A percentile compares a stretch with the other conserved stretches of the same genome.
Evolutionary conservation across 2,797 vertebrate genomes (phyloP).

Genomic region (Sebastes hopkinsi): DNA sequence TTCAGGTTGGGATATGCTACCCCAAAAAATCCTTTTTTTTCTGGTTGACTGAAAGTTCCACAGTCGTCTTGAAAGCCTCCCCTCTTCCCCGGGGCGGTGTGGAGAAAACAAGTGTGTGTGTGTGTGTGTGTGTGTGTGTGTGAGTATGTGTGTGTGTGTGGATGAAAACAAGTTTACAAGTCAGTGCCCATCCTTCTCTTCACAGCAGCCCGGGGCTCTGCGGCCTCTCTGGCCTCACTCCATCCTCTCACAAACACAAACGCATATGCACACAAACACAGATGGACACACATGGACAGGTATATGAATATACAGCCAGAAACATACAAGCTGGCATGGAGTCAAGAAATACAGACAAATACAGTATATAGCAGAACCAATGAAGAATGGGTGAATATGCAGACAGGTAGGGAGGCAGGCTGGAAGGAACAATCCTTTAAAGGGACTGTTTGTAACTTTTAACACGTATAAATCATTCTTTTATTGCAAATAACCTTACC

Average conservation of each 20-base stretch:
- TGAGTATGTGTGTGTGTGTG: not conserved
- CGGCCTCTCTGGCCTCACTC: conserved; percentile 1
- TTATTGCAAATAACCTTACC: too few species aligned
- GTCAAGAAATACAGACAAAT: not conserved
- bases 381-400: not conserved
- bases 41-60: conserved; percentile 51
- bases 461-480: too few species aligned
- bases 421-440: not conserved
- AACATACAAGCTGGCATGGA: not conserved
- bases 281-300: not conserved
- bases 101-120: conserved; percentile 19
- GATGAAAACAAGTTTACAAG: conserved; percentile 35
- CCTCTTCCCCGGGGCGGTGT: conserved; percentile 24
- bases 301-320: not conserved
- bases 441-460: too few species aligned
- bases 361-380: not conserved
- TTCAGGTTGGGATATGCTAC: conserved; percentile 22
- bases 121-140: not conserved
- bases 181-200: conserved; percentile 41
- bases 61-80: conserved; percentile 38
- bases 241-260: not conserved
- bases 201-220: conserved; percentile 27
- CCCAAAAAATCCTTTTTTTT: conserved; percentile 9
- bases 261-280: not conserved
- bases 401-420: not conserved